Evolutionary conservation across 2,113 vertebrate genomes (phyloP).

Genomic region (Megaceryle maxima): DNA sequence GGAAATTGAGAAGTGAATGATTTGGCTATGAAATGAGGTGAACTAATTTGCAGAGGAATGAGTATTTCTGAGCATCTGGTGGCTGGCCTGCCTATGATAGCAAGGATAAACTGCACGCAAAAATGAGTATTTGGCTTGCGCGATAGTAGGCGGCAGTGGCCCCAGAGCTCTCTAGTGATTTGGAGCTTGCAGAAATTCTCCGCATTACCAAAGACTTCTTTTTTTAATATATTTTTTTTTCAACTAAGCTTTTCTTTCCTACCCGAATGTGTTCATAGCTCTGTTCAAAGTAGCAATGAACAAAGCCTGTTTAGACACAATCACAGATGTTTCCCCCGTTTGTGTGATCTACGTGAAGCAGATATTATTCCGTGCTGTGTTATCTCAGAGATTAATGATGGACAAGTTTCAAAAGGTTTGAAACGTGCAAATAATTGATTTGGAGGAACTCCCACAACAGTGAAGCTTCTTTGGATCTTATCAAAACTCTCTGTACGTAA

Average conservation of each 20-base stretch:
- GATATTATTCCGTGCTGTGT: neutral
- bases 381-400: constrained; percentile 12
- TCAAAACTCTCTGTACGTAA: neutral
- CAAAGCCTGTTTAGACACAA: neutral
- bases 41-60: constrained; percentile 60
- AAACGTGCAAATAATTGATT: constrained; percentile 46
- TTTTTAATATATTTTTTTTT: neutral
- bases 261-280: neutral
- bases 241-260: neutral
- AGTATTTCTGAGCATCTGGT: constrained; percentile 56
- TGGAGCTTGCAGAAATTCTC: constrained; percentile 9
- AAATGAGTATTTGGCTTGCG: neutral
- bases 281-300: constrained; percentile 8
- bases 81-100: constrained; percentile 18
- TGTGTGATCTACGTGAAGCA: neutral
- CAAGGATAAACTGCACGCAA: neutral
- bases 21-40: constrained; percentile 57
- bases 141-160: neutral
- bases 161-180: neutral
- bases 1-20: constrained; percentile 44
- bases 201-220: neutral
- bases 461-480: neutral
- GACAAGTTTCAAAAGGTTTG: constrained; percentile 37
- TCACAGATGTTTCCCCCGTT: constrained; percentile 6
- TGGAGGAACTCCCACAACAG: constrained; percentile 33